These are phyloP conservation scores for Chaetops frenatus DNA, from an alignment of 2,113 vertebrate species.

Conservation along the genomic window DNA sequence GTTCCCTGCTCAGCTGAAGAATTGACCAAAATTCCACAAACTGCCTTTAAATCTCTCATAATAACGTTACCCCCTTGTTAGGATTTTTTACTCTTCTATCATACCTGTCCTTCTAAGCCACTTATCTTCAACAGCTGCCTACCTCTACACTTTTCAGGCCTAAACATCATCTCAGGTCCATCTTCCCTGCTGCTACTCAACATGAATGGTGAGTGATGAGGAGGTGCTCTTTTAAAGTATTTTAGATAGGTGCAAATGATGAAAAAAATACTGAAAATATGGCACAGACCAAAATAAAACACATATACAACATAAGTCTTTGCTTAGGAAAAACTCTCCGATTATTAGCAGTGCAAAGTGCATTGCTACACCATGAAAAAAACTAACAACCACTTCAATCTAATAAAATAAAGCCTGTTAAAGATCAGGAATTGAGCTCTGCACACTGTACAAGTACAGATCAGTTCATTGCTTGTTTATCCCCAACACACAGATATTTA, in stretches of 20 bases:
- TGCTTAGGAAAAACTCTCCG: neutral
- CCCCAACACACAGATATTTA: neutral
- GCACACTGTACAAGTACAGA: neutral
- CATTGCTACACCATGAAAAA: neutral
- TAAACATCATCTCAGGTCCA: neutral
- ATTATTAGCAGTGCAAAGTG: neutral
- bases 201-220: neutral
- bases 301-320: rapidly evolving
- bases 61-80: neutral
- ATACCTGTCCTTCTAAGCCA: neutral
- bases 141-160: neutral
- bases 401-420: neutral
- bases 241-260: neutral
- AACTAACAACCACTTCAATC: neutral
- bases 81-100: neutral
- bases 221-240: neutral
- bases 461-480: neutral
- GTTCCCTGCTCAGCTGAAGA: neutral
- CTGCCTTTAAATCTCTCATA: neutral
- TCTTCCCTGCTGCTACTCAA: neutral
- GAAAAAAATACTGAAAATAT: neutral
- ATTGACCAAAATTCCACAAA: neutral
- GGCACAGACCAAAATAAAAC: neutral
- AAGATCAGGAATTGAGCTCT: neutral
- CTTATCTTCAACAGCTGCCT: neutral